Evolutionary conservation across 92 coral and sea anemone genomes (phyloP).

Genomic region (Umimayanthus chanpuru): DNA sequence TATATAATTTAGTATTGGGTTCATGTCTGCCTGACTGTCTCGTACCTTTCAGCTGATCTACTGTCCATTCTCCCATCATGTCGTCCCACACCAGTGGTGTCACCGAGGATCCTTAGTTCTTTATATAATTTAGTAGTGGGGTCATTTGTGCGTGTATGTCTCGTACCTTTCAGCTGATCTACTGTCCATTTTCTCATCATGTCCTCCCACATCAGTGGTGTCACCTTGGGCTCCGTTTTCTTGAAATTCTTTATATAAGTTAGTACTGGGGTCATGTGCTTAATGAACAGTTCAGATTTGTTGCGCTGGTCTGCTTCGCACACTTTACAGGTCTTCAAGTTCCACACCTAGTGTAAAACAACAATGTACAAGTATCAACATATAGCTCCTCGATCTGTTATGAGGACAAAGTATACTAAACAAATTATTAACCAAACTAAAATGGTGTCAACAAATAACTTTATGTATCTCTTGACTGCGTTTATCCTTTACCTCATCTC

Average conservation of each 20-base stretch:
- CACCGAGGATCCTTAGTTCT: background rate
- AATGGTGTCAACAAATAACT: too few species aligned
- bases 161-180: slow-evolving; percentile 73
- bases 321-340: slow-evolving; percentile 71
- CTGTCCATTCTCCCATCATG: slow-evolving; percentile 90
- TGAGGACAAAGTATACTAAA: too few species aligned
- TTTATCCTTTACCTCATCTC: slow-evolving; percentile 77
- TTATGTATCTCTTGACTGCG: too few species aligned
- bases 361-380: background rate
- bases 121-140: slow-evolving; percentile 72
- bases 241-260: slow-evolving; percentile 40
- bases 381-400: too few species aligned
- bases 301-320: slow-evolving; percentile 60
- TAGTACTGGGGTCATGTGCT: slow-evolving; percentile 89
- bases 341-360: slow-evolving; percentile 78
- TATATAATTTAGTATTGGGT: slow-evolving; percentile 56
- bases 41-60: slow-evolving; percentile 75
- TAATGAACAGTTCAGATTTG: slow-evolving; percentile 64
- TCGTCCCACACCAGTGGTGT: slow-evolving; percentile 94
- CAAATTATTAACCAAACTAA: too few species aligned
- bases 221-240: slow-evolving; percentile 14
- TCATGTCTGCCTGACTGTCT: slow-evolving; percentile 31
- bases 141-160: slow-evolving; percentile 34
- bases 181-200: slow-evolving; percentile 93
- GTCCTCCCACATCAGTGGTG: slow-evolving; percentile 96